Evolutionary conservation across 2,797 vertebrate species (phyloP).

Genomic region (Gambusia yucatana): DNA sequence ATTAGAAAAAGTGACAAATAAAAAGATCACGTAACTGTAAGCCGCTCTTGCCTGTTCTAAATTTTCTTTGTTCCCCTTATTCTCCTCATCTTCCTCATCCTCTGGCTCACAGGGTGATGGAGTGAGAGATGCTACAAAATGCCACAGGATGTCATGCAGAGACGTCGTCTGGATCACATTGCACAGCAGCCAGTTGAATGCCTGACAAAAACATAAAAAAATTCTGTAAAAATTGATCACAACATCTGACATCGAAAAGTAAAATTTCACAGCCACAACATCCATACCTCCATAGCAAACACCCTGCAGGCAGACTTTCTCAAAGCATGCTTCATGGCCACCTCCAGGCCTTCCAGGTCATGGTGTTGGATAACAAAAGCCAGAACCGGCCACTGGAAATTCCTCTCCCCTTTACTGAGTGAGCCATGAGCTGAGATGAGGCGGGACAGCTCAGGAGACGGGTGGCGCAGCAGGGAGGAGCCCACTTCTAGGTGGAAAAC

Average conservation of each 20-base stretch:
- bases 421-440: constrained; percentile 98
- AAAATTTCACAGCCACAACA: not conserved
- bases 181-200: constrained; percentile 99
- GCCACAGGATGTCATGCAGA: constrained; percentile 98
- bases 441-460: constrained; percentile 97
- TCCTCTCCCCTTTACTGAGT: constrained; percentile 97
- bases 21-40: not conserved
- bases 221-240: not conserved
- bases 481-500: constrained; percentile 88
- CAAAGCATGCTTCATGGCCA: constrained; percentile 98
- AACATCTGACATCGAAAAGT: not conserved
- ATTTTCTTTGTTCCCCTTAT: constrained; percentile 94
- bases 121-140: constrained; percentile 98
- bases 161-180: constrained; percentile 99
- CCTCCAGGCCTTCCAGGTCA: constrained; percentile 96
- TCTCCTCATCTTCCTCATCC: constrained; percentile 97
- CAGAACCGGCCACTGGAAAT: constrained; percentile 98
- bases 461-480: constrained; percentile 95
- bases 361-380: constrained; percentile 99
- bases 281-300: constrained; percentile 96
- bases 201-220: constrained; percentile 74
- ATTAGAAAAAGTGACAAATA: constrained; percentile 10
- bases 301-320: constrained; percentile 98
- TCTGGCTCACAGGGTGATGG: constrained; percentile 94
- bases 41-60: constrained; percentile 87